phyloP scores from a whole-genome alignment of 2,888 invertebrate genomes.

The Pecten maximus region DNA sequence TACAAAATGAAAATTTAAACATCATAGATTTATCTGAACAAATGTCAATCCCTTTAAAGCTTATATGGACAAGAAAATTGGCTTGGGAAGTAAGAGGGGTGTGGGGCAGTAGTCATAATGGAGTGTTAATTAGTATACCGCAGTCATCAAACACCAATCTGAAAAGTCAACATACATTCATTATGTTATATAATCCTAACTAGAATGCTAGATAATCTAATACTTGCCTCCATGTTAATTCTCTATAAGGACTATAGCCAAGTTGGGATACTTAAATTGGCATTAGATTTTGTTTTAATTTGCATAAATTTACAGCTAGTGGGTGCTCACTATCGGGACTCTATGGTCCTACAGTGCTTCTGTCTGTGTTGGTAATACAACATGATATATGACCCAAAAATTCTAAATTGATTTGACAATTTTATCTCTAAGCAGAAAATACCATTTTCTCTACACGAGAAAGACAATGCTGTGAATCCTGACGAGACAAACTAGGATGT shows the following conservation, averaged over 20 bases:
- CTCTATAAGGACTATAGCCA: background rate
- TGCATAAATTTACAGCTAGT: conserved; percentile 13
- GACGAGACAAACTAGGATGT: background rate
- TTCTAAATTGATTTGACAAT: conserved; percentile 22
- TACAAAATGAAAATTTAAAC: too few relatives aligned
- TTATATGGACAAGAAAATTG: background rate
- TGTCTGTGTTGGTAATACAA: background rate
- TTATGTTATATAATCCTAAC: background rate
- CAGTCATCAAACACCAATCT: background rate
- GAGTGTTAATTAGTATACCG: background rate
- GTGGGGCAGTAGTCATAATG: background rate
- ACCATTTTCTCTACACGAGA: background rate
- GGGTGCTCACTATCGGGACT: background rate
- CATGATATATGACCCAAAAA: conserved; percentile 16
- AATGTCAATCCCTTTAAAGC: too few relatives aligned
- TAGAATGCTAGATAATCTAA: background rate
- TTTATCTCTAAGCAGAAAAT: conserved; percentile 16
- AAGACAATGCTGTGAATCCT: background rate
- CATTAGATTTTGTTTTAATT: conserved; percentile 29
- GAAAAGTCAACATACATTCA: background rate
- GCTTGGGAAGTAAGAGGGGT: background rate
- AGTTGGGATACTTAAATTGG: background rate
- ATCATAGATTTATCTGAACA: too few relatives aligned
- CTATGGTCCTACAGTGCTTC: background rate
- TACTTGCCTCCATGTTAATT: background rate